Percentiles rank a stretch among this genome's conserved stretches.
Evolutionary conservation across 2,113 vertebrate genomes (phyloP).

Genomic region (Hypocryptadius cinnamomeus): DNA sequence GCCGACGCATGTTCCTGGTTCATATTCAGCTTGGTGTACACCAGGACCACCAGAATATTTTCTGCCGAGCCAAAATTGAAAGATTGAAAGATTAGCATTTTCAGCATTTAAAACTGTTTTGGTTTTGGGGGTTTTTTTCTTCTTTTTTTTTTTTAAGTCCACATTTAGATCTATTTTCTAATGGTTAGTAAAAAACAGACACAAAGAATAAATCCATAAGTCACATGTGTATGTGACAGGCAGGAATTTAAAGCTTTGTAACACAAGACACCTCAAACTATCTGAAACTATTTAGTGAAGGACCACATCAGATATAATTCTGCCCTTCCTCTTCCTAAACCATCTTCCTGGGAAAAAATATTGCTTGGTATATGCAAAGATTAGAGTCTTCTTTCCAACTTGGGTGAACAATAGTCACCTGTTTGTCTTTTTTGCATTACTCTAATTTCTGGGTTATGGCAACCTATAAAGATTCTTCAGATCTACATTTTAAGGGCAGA

Average conservation of each 20-base stretch:
- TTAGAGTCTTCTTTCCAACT: not conserved
- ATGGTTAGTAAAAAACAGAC: not conserved
- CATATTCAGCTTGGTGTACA: not conserved
- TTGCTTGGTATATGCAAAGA: not conserved
- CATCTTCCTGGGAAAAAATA: not conserved
- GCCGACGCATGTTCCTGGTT: accelerated
- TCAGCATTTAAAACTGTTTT: not conserved
- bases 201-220: not conserved
- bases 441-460: not conserved
- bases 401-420: not conserved
- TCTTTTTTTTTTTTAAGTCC: not conserved
- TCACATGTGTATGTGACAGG: not conserved
- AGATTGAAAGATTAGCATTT: not conserved
- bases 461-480: not conserved
- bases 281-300: not conserved
- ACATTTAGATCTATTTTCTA: not conserved
- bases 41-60: not conserved
- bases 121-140: not conserved
- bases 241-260: not conserved
- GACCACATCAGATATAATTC: not conserved
- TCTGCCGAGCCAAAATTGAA: not conserved
- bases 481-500: not conserved
- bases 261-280: not conserved
- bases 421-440: not conserved
- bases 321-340: not conserved